Percentiles rank a stretch among this genome's conserved stretches.
phyloP scores from a whole-genome alignment of 2,888 invertebrate species.

The Polyploca ridens region DNA sequence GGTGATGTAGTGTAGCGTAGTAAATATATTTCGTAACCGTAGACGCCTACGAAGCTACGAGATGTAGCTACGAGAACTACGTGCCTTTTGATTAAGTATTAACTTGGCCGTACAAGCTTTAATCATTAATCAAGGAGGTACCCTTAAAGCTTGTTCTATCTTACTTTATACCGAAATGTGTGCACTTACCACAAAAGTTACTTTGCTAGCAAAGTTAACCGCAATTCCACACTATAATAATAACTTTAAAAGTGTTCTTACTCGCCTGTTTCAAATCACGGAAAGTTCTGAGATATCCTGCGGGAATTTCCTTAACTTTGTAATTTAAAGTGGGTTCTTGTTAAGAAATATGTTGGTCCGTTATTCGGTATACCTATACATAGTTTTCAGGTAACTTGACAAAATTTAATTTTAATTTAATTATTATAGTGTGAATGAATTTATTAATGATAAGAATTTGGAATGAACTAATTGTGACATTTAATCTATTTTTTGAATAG shows the following conservation, averaged over 20 bases:
- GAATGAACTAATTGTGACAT: no score
- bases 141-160: not conserved
- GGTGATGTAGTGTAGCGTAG: not conserved
- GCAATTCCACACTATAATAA: not conserved
- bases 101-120: slow-evolving; percentile 8
- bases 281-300: not conserved
- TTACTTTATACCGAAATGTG: not conserved
- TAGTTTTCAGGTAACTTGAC: no score
- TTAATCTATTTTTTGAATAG: no score
- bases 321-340: no score
- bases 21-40: slow-evolving; percentile 6
- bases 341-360: no score
- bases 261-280: not conserved
- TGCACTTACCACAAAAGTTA: not conserved
- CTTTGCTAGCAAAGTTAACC: not conserved
- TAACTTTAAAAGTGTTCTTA: not conserved
- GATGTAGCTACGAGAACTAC: slow-evolving; percentile 3
- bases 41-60: not conserved
- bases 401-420: no score
- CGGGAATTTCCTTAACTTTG: not conserved
- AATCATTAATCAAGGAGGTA: slow-evolving; percentile 8
- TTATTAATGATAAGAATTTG: no score
- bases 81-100: slow-evolving; percentile 9
- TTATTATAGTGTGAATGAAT: no score
- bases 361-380: no score